Evolutionary conservation across 1,140 invertebrate species (phyloP).

Genomic region (Heliconius hewitsoni): DNA sequence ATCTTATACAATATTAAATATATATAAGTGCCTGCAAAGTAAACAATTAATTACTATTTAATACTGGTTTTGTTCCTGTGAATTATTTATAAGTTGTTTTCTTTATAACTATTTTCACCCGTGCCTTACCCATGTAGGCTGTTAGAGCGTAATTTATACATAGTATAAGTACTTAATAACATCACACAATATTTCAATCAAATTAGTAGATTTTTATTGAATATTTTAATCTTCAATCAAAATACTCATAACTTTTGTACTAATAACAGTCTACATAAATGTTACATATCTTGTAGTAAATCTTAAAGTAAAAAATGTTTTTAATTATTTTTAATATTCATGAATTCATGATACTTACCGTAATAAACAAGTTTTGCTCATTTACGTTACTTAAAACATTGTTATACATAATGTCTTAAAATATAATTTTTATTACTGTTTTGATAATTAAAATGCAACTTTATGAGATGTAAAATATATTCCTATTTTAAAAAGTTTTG

Average conservation of each 20-base stretch:
- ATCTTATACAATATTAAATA: neutral
- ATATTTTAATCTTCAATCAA: neutral
- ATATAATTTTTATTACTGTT: neutral
- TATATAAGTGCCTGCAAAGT: neutral
- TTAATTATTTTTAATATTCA: neutral
- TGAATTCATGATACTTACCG: neutral
- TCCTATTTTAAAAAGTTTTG: slow-evolving; percentile 31
- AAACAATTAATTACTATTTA: neutral
- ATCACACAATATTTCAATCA: neutral
- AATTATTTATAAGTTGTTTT: neutral
- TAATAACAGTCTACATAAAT: slow-evolving; percentile 8
- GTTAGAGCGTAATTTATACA: neutral
- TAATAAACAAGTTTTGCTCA: slow-evolving; percentile 38
- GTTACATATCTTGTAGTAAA: slow-evolving; percentile 4
- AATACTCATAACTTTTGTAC: neutral
- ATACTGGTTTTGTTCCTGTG: neutral
- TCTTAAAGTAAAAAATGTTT: neutral
- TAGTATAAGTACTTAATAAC: neutral
- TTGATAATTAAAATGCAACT: slow-evolving; percentile 36
- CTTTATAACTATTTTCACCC: neutral
- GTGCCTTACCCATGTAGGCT: slow-evolving; percentile 21
- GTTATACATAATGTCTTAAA: neutral
- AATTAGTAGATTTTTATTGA: neutral
- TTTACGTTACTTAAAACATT: slow-evolving; percentile 36
- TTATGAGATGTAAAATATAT: slow-evolving; percentile 46